A percentile compares a stretch with the other conserved stretches of the same genome.
Conservation (phyloP, 2,113 vertebrate genomes). For the Eira barbara region DNA sequence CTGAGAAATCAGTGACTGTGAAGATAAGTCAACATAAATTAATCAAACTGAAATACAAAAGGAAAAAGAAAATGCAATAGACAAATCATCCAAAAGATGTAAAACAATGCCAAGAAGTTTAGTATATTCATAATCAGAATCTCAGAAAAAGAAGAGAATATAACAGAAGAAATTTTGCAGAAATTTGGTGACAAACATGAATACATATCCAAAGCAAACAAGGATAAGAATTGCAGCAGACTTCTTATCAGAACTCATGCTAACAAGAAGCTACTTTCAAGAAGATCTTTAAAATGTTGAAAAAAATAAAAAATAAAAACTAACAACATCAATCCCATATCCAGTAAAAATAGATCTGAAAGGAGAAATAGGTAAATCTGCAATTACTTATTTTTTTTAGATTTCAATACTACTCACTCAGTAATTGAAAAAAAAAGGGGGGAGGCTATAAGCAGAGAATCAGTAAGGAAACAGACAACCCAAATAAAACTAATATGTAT, state of each 20-base stretch:
- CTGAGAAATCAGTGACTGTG: background rate
- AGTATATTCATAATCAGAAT: background rate
- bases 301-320: background rate
- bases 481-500: background rate
- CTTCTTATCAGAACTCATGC: background rate
- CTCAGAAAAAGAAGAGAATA: background rate
- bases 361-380: background rate
- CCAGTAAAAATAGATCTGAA: background rate
- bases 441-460: background rate
- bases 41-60: background rate
- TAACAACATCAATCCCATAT: background rate
- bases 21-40: background rate
- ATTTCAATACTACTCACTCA: background rate
- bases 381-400: background rate
- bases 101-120: background rate
- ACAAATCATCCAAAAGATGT: background rate
- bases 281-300: background rate
- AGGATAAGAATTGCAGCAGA: background rate
- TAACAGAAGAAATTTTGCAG: background rate
- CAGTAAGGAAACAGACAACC: background rate
- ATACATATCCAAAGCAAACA: background rate
- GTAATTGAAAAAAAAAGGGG: background rate
- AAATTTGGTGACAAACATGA: background rate
- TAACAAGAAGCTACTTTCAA: background rate
- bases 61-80: background rate